phyloP scores from a whole-genome alignment of 1,140 invertebrate genomes.

The Brachionus manjavacas region DNA sequence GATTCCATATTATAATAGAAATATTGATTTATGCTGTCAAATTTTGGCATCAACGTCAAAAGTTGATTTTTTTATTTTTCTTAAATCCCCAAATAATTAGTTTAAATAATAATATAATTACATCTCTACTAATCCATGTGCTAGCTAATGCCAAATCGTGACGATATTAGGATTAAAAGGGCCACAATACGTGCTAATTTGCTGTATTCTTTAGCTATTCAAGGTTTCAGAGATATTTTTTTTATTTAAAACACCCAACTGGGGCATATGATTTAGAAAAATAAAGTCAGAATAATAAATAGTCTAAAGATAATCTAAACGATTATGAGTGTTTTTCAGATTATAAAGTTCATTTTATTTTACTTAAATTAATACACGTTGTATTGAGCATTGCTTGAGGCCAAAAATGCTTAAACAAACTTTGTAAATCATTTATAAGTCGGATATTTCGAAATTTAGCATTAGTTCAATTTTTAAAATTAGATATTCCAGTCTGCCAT shows the following conservation, averaged over 20 bases:
- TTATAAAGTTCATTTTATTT: background rate
- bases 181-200: background rate
- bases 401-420: background rate
- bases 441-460: background rate
- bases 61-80: background rate
- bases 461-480: background rate
- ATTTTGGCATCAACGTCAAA: background rate
- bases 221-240: background rate
- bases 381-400: background rate
- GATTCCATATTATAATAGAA: background rate
- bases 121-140: background rate
- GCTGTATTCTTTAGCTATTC: background rate
- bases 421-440: background rate
- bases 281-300: background rate
- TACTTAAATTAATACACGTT: background rate
- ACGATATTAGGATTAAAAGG: background rate
- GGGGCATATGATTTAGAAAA: background rate
- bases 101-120: background rate
- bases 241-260: background rate
- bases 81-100: background rate
- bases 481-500: background rate
- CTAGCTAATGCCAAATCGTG: background rate
- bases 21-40: background rate
- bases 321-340: background rate
- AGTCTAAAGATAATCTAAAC: background rate